Base-by-base conservation (phyloP, 1,140 invertebrate genomes). In the Drosophila gunungcola region DNA sequence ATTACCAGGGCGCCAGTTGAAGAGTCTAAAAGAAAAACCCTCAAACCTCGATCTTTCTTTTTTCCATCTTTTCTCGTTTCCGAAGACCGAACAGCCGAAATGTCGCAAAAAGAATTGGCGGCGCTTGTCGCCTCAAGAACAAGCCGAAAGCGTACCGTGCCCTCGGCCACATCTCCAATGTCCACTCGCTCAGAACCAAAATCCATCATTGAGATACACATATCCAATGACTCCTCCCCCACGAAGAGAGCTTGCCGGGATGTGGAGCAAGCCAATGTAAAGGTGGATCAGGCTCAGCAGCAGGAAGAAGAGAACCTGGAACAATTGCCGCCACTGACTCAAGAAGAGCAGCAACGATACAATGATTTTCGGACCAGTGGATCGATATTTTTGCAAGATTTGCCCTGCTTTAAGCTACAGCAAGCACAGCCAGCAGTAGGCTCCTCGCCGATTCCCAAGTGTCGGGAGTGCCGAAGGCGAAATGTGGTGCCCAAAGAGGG, bases 331-430 rank as follows among this genome's bases (percentile, higher is more conserved):
- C 60, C 54, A 41, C 16, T 78, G 11, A 78, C 65, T 2, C 51
- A 45, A 5, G 84, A 89, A 9, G 90, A 91, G 46, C 55, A 89
- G 41, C 52, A 64, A 38, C 76, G 65, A 4, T 83, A 91, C 68
- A 43, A 43, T 2, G 67, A 77, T 45, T 79, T 80, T 41, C 82
- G 90, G 2, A 36, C 36, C n/a, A 85, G 61, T 29, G 80, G 78
- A 16, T 49, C 48, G 1, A 88, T 81, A 13, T 91, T 91, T 42
- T 32, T 91, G 27, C 90, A 91, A 39, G 86, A 91, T 43, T 74
- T 91, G 39, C 90, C 90, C 1, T 91, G 90, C 57, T 91, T 91
- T 11, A 91, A 91, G 45, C 38, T 91, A 9, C 74, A 79, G 34
- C 76, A 76, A n/a, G 29, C 32, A 4, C 42, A 32, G 11, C 25